Evolutionary conservation across 1,140 invertebrate species (phyloP).

Genomic region (Hirudo medicinalis): DNA sequence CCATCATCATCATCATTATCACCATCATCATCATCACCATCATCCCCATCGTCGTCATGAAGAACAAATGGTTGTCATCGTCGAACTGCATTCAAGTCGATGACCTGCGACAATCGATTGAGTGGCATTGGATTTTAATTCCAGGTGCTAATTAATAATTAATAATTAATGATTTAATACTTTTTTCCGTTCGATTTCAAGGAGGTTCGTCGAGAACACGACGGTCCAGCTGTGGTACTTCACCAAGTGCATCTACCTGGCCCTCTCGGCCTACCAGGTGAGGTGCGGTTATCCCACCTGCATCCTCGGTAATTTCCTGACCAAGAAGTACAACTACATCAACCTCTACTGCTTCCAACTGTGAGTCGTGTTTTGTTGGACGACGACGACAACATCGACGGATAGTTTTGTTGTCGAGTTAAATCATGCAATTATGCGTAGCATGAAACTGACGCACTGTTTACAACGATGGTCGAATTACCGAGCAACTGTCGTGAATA

Average conservation of each 20-base stretch:
- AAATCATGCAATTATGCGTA: too few species aligned
- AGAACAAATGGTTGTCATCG: too few species aligned
- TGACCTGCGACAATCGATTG: too few species aligned
- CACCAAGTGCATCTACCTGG: constrained; percentile 84
- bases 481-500: neutral
- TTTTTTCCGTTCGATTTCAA: neutral
- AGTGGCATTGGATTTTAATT: too few species aligned
- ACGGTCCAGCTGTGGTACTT: constrained; percentile 92
- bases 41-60: too few species aligned
- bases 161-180: too few species aligned
- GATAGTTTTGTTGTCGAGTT: neutral
- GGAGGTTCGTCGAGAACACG: constrained; percentile 37
- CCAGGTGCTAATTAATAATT: too few species aligned
- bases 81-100: too few species aligned
- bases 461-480: too few species aligned
- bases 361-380: neutral
- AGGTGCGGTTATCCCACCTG: constrained; percentile 84
- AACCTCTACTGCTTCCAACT: constrained; percentile 35
- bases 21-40: neutral
- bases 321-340: constrained; percentile 79
- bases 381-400: neutral
- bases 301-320: constrained; percentile 90
- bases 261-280: constrained; percentile 87
- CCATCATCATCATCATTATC: neutral
- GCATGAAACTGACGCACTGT: too few species aligned